phyloP scores from a whole-genome alignment of 2,113 vertebrate genomes.

The Gracilinanus agilis region DNA sequence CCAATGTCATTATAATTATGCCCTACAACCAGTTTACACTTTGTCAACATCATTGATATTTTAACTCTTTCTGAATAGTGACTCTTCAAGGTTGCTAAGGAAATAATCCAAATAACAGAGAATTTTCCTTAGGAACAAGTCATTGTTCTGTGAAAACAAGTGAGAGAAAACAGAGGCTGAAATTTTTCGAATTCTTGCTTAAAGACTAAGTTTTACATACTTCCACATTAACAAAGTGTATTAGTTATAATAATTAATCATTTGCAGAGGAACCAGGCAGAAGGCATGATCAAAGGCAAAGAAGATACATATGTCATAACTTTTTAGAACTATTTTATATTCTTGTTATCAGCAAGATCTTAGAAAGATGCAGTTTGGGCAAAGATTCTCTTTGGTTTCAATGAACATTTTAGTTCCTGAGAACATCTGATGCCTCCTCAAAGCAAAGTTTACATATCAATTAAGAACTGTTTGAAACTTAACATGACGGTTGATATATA shows the following conservation, averaged over 20 bases:
- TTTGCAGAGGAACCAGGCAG: not conserved
- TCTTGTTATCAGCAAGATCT: not conserved
- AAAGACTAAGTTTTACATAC: not conserved
- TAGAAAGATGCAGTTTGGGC: not conserved
- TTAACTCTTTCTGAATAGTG: not conserved
- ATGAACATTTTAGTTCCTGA: not conserved
- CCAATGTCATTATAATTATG: not conserved
- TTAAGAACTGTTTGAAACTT: not conserved
- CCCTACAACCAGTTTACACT: not conserved
- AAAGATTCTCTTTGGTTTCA: not conserved
- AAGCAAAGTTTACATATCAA: not conserved
- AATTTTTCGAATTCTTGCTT: not conserved
- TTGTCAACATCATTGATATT: not conserved
- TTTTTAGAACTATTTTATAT: not conserved
- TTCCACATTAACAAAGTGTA: not conserved
- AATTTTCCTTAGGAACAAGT: not conserved
- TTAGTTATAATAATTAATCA: not conserved
- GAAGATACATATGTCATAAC: not conserved
- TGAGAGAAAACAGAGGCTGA: not conserved
- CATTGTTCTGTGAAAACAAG: not conserved
- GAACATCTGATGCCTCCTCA: not conserved
- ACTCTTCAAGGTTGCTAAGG: not conserved
- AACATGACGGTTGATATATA: not conserved
- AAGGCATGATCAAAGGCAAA: not conserved
- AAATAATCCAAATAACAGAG: not conserved